Evolutionary conservation across 2,888 invertebrate genomes (phyloP), one percentile per base, ranked within the genome.

Genomic region (Erebia epiphron): DNA sequence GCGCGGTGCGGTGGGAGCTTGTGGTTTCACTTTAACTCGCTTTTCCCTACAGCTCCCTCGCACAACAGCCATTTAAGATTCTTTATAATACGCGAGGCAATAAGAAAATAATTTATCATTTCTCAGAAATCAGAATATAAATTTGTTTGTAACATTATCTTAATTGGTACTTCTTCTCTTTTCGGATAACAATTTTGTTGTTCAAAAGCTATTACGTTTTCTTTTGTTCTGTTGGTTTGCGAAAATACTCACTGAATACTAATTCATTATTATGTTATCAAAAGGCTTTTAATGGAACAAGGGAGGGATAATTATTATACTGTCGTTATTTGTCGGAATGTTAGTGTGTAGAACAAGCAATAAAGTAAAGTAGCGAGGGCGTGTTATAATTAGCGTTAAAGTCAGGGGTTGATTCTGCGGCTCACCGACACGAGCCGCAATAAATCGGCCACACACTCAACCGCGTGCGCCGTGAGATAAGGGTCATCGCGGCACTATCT

Each of bases 51-150:
- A 83, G 81, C 81, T 79, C 84, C 85, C 86, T 84, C 85, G 80
- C 70, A 70, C 76, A 70, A 75, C 72, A 68, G 73, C 83, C 84
- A 82, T 82, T 86, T 84, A 81, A 82, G 83, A 77, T 76, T 76
- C 75, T 79, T 79, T 77, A 75, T 76, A 72, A 74, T 73, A 75
- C 72, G 73, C 73, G 69, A 86, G 82, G 85, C 83, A 87, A 88
- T 86, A 88, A 87, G 86, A 89, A 90, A 87, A 90, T 89, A 86
- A 90, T 90, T 90, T 87, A 89, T 90, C 86, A 87, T 82, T 86
- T 85, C 83, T 80, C 80, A 82, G 80, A 82, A 88, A 89, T 87
- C 86, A 81, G 86, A 88, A 88, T 87, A 88, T 87, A 88, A 90
- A 89, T 89, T 90, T 86, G 84, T 87, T 90, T 89, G 84, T 80